phyloP scores from a whole-genome alignment of 2,888 invertebrate species.

The Tetanocera ferruginea region DNA sequence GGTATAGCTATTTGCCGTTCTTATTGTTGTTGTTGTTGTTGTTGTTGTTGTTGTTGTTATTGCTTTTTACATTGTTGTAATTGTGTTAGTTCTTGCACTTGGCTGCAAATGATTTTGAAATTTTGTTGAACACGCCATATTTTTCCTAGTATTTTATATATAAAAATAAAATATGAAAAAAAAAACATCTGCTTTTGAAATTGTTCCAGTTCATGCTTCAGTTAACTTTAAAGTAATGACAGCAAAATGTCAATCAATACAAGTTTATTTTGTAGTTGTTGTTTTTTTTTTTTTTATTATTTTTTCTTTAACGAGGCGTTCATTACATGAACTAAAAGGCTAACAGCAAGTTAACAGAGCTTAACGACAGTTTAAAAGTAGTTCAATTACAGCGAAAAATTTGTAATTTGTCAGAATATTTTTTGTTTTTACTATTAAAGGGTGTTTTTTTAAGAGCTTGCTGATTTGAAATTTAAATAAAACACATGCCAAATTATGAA shows the following conservation, averaged over 20 bases:
- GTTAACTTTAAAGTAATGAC: not conserved
- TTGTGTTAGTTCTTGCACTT: not conserved
- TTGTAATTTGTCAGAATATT: not conserved
- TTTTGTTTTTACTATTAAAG: not conserved
- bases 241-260: slow-evolving; percentile 9
- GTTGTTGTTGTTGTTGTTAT: not conserved
- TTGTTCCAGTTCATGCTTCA: slow-evolving; percentile 22
- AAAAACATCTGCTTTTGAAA: not conserved
- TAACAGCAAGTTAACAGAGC: not conserved
- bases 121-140: slow-evolving; percentile 8
- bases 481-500: too few species aligned
- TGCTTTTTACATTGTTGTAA: not conserved
- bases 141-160: not conserved
- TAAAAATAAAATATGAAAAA: not conserved
- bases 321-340: not conserved
- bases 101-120: slow-evolving; percentile 11
- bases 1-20: not conserved
- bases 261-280: not conserved
- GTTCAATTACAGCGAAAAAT: not conserved
- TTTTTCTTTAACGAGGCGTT: not conserved
- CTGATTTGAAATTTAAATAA: too few species aligned
- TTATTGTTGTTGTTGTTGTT: not conserved
- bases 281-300: too few species aligned
- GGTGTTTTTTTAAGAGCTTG: too few species aligned
- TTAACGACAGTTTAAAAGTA: not conserved